A percentile compares a stretch with the other conserved stretches of the same genome.
phyloP scores from a whole-genome alignment of 2,888 invertebrate species.

The Apoderus coryli region DNA sequence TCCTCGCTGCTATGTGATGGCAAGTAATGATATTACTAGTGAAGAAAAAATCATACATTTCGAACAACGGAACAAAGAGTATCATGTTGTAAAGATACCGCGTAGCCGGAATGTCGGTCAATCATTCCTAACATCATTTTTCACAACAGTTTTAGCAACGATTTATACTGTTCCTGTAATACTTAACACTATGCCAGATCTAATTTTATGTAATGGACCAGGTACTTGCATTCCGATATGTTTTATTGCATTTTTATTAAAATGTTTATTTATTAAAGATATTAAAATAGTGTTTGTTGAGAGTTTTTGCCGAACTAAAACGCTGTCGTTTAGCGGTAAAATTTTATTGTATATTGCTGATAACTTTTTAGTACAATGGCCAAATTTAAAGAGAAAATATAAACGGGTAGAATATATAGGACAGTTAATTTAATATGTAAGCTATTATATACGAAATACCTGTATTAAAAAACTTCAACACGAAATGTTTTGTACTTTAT shows the following conservation, averaged over 20 bases:
- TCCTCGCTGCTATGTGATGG: slow-evolving; percentile 65
- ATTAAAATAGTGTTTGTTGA: slow-evolving; percentile 81
- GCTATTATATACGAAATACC: too few species aligned
- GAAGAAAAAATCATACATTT: slow-evolving; percentile 45
- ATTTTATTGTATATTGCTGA: slow-evolving; percentile 75
- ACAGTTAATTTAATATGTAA: slow-evolving; percentile 40
- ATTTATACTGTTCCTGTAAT: slow-evolving; percentile 54
- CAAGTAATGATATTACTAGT: slow-evolving; percentile 65
- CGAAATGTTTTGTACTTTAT: too few species aligned
- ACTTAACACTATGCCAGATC: slow-evolving; percentile 54
- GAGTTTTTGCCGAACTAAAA: slow-evolving; percentile 85
- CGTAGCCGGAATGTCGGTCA: slow-evolving; percentile 82
- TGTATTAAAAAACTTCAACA: too few species aligned
- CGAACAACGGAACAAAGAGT: slow-evolving; percentile 33
- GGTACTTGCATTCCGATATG: slow-evolving; percentile 93
- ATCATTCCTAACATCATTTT: slow-evolving; percentile 62
- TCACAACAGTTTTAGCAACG: slow-evolving; percentile 63
- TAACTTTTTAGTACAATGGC: slow-evolving; percentile 88
- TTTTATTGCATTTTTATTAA: slow-evolving; percentile 57
- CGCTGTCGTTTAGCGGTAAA: slow-evolving; percentile 77
- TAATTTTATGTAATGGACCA: slow-evolving; percentile 88
- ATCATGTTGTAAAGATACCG: slow-evolving; percentile 48
- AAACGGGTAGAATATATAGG: slow-evolving; percentile 64
- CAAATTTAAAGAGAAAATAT: slow-evolving; percentile 50
- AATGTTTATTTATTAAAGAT: slow-evolving; percentile 47